These are phyloP conservation scores for Paratilapia polleni DNA, from an alignment of 2,113 vertebrate genomes.

Conservation along the genomic window DNA sequence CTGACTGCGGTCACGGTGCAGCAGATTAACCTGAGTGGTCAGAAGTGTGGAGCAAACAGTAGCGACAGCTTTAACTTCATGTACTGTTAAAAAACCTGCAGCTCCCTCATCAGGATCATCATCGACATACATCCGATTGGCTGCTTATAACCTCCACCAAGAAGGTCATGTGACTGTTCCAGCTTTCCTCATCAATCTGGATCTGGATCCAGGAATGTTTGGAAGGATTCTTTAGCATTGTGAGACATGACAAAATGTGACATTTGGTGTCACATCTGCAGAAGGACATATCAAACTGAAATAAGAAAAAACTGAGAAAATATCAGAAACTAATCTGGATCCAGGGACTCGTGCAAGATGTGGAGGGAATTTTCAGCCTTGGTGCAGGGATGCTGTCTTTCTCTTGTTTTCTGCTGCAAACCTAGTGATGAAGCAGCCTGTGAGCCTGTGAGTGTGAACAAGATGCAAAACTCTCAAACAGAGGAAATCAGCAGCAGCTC, in stretches of 20 bases:
- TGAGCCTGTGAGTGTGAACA: neutral
- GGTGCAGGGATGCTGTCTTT: too few relatives aligned
- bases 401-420: too few relatives aligned
- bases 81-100: accelerated
- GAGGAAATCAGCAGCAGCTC: neutral
- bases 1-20: neutral
- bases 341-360: too few relatives aligned
- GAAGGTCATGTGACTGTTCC: too few relatives aligned
- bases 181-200: neutral
- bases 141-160: too few relatives aligned
- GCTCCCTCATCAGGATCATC: neutral
- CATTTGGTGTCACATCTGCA: too few relatives aligned
- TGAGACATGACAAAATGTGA: too few relatives aligned
- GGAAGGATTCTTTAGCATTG: neutral
- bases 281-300: neutral
- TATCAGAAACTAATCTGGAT: too few relatives aligned
- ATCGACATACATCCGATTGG: neutral
- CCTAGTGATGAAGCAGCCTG: neutral
- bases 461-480: accelerated
- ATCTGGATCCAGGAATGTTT: neutral
- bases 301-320: neutral
- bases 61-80: neutral
- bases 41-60: neutral
- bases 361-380: too few relatives aligned
- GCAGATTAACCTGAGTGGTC: slow-evolving; percentile 34